These are phyloP conservation scores for Pristionchus fissidentatus DNA, from an alignment of 2,888 invertebrate genomes.

Conservation along the genomic window DNA sequence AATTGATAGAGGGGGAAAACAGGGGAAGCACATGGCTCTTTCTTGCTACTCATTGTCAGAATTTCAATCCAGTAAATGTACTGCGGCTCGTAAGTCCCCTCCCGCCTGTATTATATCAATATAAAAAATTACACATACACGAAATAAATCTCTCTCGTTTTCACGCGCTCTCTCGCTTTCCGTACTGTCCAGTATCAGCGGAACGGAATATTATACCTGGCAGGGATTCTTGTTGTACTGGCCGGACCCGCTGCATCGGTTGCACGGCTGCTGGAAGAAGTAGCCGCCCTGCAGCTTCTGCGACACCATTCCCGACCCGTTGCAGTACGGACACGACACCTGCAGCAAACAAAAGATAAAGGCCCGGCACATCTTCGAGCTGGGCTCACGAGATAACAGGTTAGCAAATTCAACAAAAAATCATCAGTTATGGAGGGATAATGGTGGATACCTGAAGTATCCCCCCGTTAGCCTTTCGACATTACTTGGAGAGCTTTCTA, in stretches of 20 bases:
- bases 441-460: not conserved
- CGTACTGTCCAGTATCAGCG: too few relatives aligned
- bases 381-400: not conserved
- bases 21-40: too few relatives aligned
- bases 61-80: too few relatives aligned
- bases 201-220: constrained; percentile 47
- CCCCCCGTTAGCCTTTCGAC: not conserved
- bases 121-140: not conserved
- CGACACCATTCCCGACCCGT: constrained; percentile 93
- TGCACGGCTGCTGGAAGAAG: constrained; percentile 85
- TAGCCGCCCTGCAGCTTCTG: constrained; percentile 78
- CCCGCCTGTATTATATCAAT: too few relatives aligned
- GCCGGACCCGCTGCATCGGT: constrained; percentile 89
- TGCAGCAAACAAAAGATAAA: too few relatives aligned
- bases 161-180: not conserved
- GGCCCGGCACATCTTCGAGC: too few relatives aligned
- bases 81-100: too few relatives aligned
- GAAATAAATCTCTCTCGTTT: not conserved
- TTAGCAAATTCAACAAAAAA: too few relatives aligned
- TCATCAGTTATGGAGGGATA: not conserved
- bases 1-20: not conserved
- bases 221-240: constrained; percentile 84
- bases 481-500: too few relatives aligned
- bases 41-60: too few relatives aligned
- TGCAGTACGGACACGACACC: constrained; percentile 90